phyloP scores from a whole-genome alignment of 2,888 invertebrate genomes.

The Electrophaes corylata region DNA sequence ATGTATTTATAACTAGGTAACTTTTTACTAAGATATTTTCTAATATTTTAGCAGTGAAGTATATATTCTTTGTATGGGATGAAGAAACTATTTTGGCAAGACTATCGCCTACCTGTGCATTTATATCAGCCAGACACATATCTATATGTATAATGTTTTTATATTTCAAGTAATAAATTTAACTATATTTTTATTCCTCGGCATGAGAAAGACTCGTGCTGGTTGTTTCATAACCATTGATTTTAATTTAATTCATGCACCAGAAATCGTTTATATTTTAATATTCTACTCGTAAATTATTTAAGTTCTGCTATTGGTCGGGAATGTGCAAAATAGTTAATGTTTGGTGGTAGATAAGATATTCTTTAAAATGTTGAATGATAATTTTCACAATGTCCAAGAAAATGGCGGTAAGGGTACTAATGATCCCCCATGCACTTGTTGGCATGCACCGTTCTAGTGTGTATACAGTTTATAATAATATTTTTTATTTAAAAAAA shows the following conservation, averaged over 20 bases:
- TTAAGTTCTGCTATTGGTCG: constrained; percentile 40
- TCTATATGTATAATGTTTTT: not conserved
- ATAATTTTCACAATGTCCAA: constrained; percentile 84
- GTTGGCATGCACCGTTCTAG: constrained; percentile 68
- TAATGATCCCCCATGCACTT: constrained; percentile 72
- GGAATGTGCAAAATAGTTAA: constrained; percentile 49
- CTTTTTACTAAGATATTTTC: not conserved
- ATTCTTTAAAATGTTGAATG: constrained; percentile 47
- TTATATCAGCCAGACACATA: no score
- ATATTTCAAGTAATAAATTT: no score
- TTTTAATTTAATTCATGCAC: not conserved
- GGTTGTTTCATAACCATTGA: not conserved
- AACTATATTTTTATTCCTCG: not conserved
- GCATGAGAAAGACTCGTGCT: not conserved
- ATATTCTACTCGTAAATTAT: not conserved
- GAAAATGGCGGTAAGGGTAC: constrained; percentile 76
- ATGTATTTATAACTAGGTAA: constrained; percentile 20
- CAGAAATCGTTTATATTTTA: not conserved
- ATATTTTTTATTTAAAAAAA: no score
- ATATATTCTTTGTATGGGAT: not conserved
- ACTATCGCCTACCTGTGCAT: not conserved
- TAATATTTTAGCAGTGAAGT: not conserved
- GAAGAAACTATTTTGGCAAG: not conserved
- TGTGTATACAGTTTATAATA: constrained; percentile 14
- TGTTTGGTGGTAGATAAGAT: not conserved